Base-by-base conservation (phyloP, 2,888 invertebrate species). In the Brenthis hecate region DNA sequence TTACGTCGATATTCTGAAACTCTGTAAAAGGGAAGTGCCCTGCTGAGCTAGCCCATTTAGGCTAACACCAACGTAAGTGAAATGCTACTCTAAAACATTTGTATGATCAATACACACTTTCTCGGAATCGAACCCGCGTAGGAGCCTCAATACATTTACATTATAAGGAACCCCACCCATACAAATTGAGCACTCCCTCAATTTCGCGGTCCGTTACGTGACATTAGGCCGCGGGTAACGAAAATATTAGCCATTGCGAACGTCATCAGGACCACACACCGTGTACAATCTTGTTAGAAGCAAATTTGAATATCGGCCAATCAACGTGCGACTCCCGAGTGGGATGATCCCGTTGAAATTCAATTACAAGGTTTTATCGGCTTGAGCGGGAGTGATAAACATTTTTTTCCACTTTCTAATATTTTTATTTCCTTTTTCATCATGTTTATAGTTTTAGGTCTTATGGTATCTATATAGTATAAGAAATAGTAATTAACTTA, bases 261-360 rank as follows among this genome's bases (percentile, higher is more conserved):
- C 82, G 83, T 83, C 83, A 81, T 88, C 83, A 85, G 80, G 82
- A 81, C 80, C 84, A 83, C 78, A 86, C 85, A 83, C 85, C 87
- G 83, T 81, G 78, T 77, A 76, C 80, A 79, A 90, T 86, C 85
- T 85, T 73, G 86, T 91, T 90, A 89, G 82, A 79, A 80, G 76
- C 80, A 85, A 91, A 91, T 91, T 90, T 91, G 91, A 90, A 91
- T 91, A 90, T 89, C 89, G 85, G 91, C 91, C 91, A 91, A 91
- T 91, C 90, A 91, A 86, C 87, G 88, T 73, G 77, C 85, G 84
- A 81, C 87, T 80, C 70, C 65, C 73, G 77, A 79, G 80, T 77
- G 77, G 85, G 78, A 78, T 81, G 84, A 85, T 85, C 90, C 88
- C 80, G 76, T 77, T 76, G 77, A 74, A 78, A 90, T 88, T 85